A percentile compares a stretch with the other conserved stretches of the same genome.
phyloP scores from a whole-genome alignment of 2,113 vertebrate genomes.

The Hyaena hyaena region DNA sequence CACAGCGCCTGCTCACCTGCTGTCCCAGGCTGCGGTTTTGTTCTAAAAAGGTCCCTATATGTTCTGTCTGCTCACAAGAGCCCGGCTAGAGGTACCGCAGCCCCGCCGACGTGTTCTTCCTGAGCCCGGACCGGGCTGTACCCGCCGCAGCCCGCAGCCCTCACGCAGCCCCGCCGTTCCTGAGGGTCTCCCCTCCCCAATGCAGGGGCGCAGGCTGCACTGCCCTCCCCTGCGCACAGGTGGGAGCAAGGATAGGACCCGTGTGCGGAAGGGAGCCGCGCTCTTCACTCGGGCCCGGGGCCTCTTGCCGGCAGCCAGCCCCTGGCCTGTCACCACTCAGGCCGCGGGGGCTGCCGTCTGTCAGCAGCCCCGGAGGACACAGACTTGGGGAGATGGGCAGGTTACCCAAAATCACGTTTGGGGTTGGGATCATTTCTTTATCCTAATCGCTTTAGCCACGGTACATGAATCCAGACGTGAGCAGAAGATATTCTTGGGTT shows the following conservation, averaged over 20 bases:
- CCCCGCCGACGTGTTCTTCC: background rate
- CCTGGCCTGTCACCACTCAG: rapidly evolving
- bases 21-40: too few relatives aligned
- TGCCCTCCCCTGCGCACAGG: background rate
- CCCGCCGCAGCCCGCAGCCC: background rate
- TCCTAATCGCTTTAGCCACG: background rate
- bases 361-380: background rate
- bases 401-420: background rate
- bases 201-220: background rate
- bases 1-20: rapidly evolving
- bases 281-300: background rate
- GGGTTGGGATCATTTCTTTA: background rate
- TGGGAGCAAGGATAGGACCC: background rate
- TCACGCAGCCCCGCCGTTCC: background rate
- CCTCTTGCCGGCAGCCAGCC: background rate
- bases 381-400: background rate
- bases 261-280: background rate
- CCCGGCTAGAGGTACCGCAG: rapidly evolving
- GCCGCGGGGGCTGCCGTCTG: too few relatives aligned
- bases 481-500: background rate
- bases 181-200: background rate
- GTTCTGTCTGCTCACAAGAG: background rate
- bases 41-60: background rate
- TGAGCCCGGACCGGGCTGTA: background rate
- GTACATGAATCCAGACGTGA: background rate